Conservation (phyloP, 2,888 invertebrate genomes). For the Cristatella mucedo region DNA sequence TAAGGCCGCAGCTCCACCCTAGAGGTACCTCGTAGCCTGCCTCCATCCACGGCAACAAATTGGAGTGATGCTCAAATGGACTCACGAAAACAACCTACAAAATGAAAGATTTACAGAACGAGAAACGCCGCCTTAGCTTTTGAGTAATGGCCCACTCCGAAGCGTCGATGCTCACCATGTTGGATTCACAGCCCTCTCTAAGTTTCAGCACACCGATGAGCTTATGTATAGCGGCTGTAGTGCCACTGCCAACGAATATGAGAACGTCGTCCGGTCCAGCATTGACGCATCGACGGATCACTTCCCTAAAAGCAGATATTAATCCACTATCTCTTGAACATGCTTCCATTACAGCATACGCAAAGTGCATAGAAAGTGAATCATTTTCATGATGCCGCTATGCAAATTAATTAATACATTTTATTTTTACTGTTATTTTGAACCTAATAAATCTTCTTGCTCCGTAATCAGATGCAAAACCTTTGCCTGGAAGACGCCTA, state of each 20-base stretch:
- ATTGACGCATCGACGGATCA: conserved; percentile 19
- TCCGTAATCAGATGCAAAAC: too few species aligned
- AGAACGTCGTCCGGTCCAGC: conserved; percentile 17
- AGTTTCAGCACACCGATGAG: conserved; percentile 16
- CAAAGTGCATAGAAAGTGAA: too few species aligned
- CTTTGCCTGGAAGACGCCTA: too few species aligned
- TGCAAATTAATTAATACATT: too few species aligned
- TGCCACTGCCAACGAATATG: conserved; percentile 21
- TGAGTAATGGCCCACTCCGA: too few species aligned
- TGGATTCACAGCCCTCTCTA: conserved; percentile 11
- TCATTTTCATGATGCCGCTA: too few species aligned
- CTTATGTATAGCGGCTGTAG: conserved; percentile 19
- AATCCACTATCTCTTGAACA: too few species aligned
- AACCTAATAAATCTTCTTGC: too few species aligned
- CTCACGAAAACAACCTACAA: conserved; percentile 17
- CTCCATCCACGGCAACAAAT: conserved; percentile 23
- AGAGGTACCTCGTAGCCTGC: conserved; percentile 16
- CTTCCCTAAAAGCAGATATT: conserved; percentile 15
- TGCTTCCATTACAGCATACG: too few species aligned
- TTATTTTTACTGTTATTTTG: too few species aligned
- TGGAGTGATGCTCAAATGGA: conserved; percentile 25
- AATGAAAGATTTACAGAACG: conserved; percentile 14
- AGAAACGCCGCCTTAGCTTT: too few species aligned
- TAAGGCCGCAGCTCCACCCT: too few species aligned
- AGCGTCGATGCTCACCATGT: conserved; percentile 1